A percentile compares a stretch with the other conserved stretches of the same genome.
Conservation (phyloP, 23 tunicate species). For the Trididemnum clinides region DNA sequence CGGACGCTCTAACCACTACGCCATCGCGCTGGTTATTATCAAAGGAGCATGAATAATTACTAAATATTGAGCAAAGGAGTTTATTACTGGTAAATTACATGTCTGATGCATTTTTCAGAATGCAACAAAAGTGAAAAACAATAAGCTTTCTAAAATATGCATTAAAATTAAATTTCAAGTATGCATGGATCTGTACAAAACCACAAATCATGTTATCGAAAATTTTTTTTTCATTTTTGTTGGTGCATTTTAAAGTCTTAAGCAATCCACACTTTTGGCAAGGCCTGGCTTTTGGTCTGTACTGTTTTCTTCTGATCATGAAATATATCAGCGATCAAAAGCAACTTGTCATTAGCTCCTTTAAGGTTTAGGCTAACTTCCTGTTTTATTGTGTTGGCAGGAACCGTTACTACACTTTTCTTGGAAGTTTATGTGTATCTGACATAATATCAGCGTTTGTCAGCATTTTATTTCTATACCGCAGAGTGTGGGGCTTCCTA, state of each 20-base stretch:
- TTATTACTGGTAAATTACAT: no score
- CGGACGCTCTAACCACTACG: no score
- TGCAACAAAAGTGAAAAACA: no score
- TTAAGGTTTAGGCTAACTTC: background rate
- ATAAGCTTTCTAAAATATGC: no score
- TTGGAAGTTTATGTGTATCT: conserved; percentile 66
- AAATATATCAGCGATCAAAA: background rate
- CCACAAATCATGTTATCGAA: no score
- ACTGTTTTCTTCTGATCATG: background rate
- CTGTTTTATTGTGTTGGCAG: background rate
- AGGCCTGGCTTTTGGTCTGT: background rate
- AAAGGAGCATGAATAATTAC: no score
- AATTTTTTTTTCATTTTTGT: no score
- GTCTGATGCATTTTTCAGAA: no score
- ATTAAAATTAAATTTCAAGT: no score
- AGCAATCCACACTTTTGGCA: background rate
- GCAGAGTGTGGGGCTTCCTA: conserved; percentile 79
- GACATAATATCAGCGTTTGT: conserved; percentile 69
- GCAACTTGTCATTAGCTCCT: background rate
- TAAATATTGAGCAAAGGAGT: no score
- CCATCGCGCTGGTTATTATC: no score
- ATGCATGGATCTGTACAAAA: no score
- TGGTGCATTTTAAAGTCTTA: background rate
- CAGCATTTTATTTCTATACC: conserved; percentile 72
- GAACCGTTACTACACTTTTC: conserved; percentile 60